phyloP scores from a whole-genome alignment of 2,113 vertebrate genomes.

The Gallinago media region DNA sequence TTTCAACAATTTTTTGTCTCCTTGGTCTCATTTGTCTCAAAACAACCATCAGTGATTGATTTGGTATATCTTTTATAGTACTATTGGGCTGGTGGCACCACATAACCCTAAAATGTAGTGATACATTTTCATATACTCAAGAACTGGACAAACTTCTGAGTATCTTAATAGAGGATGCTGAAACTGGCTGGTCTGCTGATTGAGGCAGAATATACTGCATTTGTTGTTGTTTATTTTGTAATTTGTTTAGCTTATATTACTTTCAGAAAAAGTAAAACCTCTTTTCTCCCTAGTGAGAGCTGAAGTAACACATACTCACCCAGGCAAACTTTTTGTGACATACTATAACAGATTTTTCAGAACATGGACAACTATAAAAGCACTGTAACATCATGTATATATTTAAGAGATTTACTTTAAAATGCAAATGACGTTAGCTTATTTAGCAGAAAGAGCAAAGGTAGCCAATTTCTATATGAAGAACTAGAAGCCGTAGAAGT shows the following conservation, averaged over 20 bases:
- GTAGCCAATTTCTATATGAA: not conserved
- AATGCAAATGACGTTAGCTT: not conserved
- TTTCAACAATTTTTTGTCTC: not conserved
- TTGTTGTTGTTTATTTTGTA: not conserved
- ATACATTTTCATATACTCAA: not conserved
- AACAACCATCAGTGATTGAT: not conserved
- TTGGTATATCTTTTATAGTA: not conserved
- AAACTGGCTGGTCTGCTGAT: not conserved
- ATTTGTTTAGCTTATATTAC: not conserved
- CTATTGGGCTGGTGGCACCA: not conserved
- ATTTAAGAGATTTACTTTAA: not conserved
- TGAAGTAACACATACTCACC: not conserved
- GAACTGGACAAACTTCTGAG: not conserved
- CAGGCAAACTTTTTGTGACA: rapidly evolving
- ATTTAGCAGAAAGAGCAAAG: not conserved
- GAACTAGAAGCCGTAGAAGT: not conserved
- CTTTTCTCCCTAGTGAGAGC: not conserved
- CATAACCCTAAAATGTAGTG: not conserved
- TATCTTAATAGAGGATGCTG: not conserved
- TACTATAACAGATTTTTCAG: not conserved
- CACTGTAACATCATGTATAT: not conserved
- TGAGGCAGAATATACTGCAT: not conserved
- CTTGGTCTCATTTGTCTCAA: not conserved
- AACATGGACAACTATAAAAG: not conserved
- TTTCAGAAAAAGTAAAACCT: not conserved